Base-by-base conservation (phyloP, 2,888 invertebrate species). In the Dynastes maya region DNA sequence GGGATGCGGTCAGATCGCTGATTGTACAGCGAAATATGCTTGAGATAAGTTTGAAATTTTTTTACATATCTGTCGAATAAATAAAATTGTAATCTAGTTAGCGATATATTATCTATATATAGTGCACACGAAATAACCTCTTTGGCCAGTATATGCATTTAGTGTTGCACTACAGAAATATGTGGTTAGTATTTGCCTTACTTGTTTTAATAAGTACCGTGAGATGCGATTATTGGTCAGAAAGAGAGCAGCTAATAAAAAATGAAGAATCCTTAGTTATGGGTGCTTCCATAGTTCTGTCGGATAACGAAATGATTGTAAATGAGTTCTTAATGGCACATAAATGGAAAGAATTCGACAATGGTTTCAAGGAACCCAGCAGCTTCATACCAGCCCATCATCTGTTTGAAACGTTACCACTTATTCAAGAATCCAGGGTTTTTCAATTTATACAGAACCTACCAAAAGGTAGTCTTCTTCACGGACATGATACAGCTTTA, bases 381-480 rank as follows among this genome's bases (percentile, higher is more conserved):
- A 78, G 78, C 27, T 95, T 92, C 85, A 90, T 92, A 61, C 92
- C 95, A 1, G 91, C 94, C 0, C 89, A 90, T 32, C 94, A 94
- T 85, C 94, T 94, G 83, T 92, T 95, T 84, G 85, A 89, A 1
- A 92, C 92, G 1, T 91, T 91, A 83, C 84, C 90, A 1, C 86
- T 89, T 16, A 93, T 96, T 68, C 89, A 91, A 1, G 81, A 89
- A 0, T 94, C 95, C 0, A 89, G 92, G 81, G 92, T 95, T 0
- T 95, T 93, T 84, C 87, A 91, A 81, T 90, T 95, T 6, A 91
- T 96, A 11, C 89, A 91, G 80, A 88, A 87, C 51, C 91, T 96
- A 90, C 96, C 96, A 0, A 96, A 96, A 88, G 96, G 95, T 2
- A 93, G 91, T 0, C 92, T 92, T 0, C 86, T 95, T 13, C 95